Evolutionary conservation across 2,888 invertebrate species (phyloP).

Genomic region (Plusia festucae): DNA sequence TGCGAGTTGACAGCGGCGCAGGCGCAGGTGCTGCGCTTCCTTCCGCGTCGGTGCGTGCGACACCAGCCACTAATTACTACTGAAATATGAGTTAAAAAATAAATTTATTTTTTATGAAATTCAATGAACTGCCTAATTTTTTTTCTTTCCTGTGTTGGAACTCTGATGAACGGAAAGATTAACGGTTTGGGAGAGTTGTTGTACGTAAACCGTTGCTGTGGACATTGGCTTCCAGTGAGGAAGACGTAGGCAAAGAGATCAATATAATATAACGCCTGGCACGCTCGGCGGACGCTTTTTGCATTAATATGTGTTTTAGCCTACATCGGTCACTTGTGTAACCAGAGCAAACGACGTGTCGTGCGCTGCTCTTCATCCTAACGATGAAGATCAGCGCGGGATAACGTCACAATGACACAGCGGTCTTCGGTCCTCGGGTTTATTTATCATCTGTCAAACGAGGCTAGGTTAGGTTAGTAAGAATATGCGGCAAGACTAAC

Average conservation of each 20-base stretch:
- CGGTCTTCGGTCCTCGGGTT: too few relatives aligned
- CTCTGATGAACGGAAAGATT: neutral
- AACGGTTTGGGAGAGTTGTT: neutral
- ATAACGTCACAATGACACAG: neutral
- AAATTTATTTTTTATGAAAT: conserved; percentile 24
- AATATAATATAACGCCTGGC: conserved; percentile 12
- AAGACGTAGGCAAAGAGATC: conserved; percentile 11
- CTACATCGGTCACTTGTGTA: neutral
- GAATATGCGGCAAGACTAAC: too few relatives aligned
- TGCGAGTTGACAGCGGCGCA: conserved; percentile 14
- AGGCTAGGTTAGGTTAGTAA: too few relatives aligned
- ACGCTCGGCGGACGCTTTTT: conserved; percentile 15
- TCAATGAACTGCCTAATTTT: conserved; percentile 22
- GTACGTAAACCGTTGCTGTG: too few relatives aligned
- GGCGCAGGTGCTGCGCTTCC: conserved; percentile 36
- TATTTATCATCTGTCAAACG: too few relatives aligned
- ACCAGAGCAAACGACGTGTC: too few relatives aligned
- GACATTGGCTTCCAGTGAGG: conserved; percentile 10
- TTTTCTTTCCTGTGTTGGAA: conserved; percentile 17
- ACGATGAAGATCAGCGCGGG: neutral
- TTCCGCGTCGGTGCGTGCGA: conserved; percentile 57
- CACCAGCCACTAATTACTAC: conserved; percentile 27
- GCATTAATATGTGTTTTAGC: conserved; percentile 18
- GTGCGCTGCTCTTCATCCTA: too few relatives aligned
- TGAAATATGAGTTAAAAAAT: conserved; percentile 19